Evolutionary conservation across 2,797 vertebrate species (phyloP), one percentile per base, ranked within the genome.

Genomic region (Xiphorhynchus erythropygius): DNA sequence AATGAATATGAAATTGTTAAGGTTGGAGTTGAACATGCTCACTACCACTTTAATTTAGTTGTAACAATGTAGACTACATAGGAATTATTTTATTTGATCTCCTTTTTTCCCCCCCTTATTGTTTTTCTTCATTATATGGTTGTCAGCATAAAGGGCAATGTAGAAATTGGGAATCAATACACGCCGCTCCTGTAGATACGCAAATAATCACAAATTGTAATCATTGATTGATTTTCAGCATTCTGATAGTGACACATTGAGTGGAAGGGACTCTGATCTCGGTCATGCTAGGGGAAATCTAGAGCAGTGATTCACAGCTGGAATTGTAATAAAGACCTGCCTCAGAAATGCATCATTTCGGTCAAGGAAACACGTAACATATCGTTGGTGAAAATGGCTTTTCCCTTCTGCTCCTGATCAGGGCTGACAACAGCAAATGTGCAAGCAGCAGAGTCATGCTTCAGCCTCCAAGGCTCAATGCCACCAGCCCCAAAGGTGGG

Each of bases 181-280:
- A 30, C 35, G 35, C 62, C 87, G 71, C 37, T 94, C 86, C 88
- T 93, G 69, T 86, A 94, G 95, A 93, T 94, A 94, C 21, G 78
- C 84, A 96, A 56, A 94, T 93, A 92, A 79, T 88, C 84, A 91
- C 76, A 87, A 84, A 93, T 71, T 86, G 82, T 89, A 89, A 94
- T 60, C 56, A 89, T 14, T 80, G 91, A 95, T 81, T 87, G 75
- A 96, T 90, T 94, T 96, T 65, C 74, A n/a, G 76, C 37, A 70
- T 84, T 81, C 60, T 63, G 46, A 89, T 90, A 89, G 91, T 17
- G 63, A 65, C 53, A 71, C n/a, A 42, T 64, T 30, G 77, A 65
- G 65, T 85, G 67, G 70, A 95, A 84, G 65, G 69, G 76, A 57
- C 69, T 71, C 62, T 76, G 65, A 83, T 88, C 84, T 67, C 79